Percentiles rank a stretch among this genome's conserved stretches.
phyloP scores from a whole-genome alignment of 2,113 vertebrate species.

The Cryptomyrus ogoouensis region DNA sequence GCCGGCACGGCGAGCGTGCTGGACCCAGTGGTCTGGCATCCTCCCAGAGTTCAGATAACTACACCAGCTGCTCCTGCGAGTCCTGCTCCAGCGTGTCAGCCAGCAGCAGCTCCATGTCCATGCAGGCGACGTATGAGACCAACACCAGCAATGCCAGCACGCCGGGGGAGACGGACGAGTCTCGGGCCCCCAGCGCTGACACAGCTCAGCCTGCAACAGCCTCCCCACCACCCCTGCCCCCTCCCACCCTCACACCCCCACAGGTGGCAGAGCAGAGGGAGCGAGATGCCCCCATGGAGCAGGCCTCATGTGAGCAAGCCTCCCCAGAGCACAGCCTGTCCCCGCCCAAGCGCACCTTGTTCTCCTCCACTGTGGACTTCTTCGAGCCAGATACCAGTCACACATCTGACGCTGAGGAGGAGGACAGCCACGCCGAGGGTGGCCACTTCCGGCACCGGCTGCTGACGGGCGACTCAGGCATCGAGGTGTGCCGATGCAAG shows the following conservation, averaged over 20 bases:
- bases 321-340: conserved; percentile 48
- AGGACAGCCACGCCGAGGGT: conserved; percentile 44
- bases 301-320: conserved; percentile 38
- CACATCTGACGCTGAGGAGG: conserved; percentile 28
- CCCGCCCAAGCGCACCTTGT: conserved; percentile 57
- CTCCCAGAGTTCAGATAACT: conserved; percentile 74
- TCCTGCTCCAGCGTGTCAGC: conserved; percentile 72
- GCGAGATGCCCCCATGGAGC: not conserved
- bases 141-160: conserved; percentile 42
- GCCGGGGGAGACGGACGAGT: conserved; percentile 32
- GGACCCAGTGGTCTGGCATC: conserved; percentile 58
- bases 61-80: conserved; percentile 77
- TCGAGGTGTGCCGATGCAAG: conserved; percentile 73
- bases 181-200: conserved; percentile 41
- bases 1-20: conserved; percentile 47
- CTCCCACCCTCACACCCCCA: not conserved
- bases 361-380: conserved; percentile 66
- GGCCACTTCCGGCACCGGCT: conserved; percentile 67
- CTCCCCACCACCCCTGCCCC: not conserved
- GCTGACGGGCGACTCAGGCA: conserved; percentile 83
- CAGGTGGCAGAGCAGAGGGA: not conserved
- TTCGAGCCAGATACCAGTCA: conserved; percentile 53
- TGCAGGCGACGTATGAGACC: conserved; percentile 44
- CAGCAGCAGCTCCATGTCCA: conserved; percentile 48
- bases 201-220: conserved; percentile 33